Evolutionary conservation across 2,888 invertebrate species (phyloP), one percentile per base, ranked within the genome.

Genomic region (Rhingia rostrata): DNA sequence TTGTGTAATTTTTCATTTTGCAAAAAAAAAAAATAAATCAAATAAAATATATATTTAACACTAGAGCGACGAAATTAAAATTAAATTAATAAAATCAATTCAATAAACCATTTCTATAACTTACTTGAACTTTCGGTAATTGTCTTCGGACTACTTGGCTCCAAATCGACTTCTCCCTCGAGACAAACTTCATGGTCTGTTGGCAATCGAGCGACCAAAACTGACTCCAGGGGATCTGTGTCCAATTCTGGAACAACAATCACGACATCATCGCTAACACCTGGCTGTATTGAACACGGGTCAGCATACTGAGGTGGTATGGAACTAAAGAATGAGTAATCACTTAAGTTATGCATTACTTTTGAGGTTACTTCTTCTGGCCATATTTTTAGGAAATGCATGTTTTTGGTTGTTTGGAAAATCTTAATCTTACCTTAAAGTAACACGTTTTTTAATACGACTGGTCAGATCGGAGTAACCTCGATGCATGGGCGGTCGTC

Each of bases 401-500:
- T 22, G 1, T 22, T 32, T 41, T 32, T 47, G 12, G 22, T 47
- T 3, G 1, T 12, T 4, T 4, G 33, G 4, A 12, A 30, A 33
- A 0, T 12, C 4, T 4, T 5, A 43, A 30, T 14, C 92, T 92
- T 91, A 96, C 96, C 97, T 95, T 89, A 97, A 94, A 61, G 97
- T 96, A 77, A 97, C 96, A 91, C 95, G 94, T 92, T 97, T 97
- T 90, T 96, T 95, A 88, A 96, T 95, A 90, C 96, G 93, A 90
- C 94, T 95, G 86, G 96, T 95, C 87, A 96, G 93, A 90, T 96
- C 96, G 49, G 96, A 95, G 90, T 94, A 94, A 43, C 94, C 95
- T 81, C 95, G 92, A 89, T 94, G 93, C 93, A 94, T 94, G 67
- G 94, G 94, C 86, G 88, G 89, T 90, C 91, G 83, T 70, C 88